phyloP scores from a whole-genome alignment of 2,797 vertebrate species.

The Paramormyrops hopkinsi region DNA sequence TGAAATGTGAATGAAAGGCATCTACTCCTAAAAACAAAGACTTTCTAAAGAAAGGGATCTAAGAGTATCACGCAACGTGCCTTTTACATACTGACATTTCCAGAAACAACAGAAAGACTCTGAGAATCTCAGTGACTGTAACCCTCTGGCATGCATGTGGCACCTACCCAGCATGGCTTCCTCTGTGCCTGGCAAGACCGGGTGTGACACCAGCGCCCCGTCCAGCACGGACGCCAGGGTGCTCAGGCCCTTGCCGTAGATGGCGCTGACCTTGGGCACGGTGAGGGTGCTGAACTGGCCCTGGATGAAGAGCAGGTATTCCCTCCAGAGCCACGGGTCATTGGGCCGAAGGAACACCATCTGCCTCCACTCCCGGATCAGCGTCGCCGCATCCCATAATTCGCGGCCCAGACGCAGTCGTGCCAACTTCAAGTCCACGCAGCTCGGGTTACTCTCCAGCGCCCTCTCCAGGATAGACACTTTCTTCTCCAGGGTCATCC shows the following conservation, averaged over 20 bases:
- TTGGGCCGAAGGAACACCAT: constrained; percentile 92
- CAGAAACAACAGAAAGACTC: not conserved
- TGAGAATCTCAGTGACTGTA: not conserved
- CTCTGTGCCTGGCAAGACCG: constrained; percentile 72
- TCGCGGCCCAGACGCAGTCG: constrained; percentile 75
- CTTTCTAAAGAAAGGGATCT: not conserved
- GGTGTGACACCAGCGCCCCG: constrained; percentile 86
- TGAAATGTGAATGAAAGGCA: not conserved
- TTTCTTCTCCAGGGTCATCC: constrained; percentile 83
- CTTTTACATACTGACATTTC: not conserved
- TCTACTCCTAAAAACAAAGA: not conserved
- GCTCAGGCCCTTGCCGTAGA: constrained; percentile 87
- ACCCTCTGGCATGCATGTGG: not conserved
- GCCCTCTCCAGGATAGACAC: constrained; percentile 83
- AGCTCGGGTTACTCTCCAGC: constrained; percentile 76
- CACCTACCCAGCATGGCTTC: constrained; percentile 80
- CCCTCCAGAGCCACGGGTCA: constrained; percentile 75
- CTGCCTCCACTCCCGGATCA: constrained; percentile 93
- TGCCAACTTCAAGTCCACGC: constrained; percentile 78
- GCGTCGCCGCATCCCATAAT: constrained; percentile 77
- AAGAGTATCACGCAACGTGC: not conserved
- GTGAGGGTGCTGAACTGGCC: constrained; percentile 90
- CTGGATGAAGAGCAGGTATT: constrained; percentile 85
- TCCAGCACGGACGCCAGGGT: constrained; percentile 81
- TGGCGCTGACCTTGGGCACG: constrained; percentile 72